Percentiles rank a stretch among this genome's conserved stretches.
These are phyloP conservation scores for Polyommatus icarus DNA, from an alignment of 2,888 invertebrate genomes.

Conservation along the genomic window DNA sequence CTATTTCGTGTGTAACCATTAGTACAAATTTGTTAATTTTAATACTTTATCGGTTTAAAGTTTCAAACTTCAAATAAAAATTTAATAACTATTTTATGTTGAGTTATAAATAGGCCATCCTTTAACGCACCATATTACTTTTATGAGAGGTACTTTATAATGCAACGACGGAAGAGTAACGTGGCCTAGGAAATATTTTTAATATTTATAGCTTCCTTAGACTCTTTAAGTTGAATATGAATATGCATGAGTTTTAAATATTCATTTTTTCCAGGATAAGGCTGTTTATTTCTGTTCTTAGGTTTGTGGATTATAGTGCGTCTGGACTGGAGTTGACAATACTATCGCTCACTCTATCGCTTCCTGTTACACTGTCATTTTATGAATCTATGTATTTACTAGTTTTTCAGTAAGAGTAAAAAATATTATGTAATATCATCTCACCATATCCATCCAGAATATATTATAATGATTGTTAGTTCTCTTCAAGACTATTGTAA, in stretches of 20 bases:
- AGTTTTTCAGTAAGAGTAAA: too few species aligned
- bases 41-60: not conserved
- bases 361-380: too few species aligned
- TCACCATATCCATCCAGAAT: too few species aligned
- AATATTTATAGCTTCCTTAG: conserved; percentile 29
- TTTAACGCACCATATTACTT: conserved; percentile 14
- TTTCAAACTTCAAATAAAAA: conserved; percentile 13
- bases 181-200: conserved; percentile 17
- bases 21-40: not conserved
- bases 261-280: conserved; percentile 20
- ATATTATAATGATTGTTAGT: too few species aligned
- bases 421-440: too few species aligned
- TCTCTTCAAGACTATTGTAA: not conserved
- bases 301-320: not conserved
- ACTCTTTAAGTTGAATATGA: conserved; percentile 16
- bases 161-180: conserved; percentile 19
- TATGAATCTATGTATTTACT: too few species aligned
- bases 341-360: not conserved
- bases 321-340: not conserved
- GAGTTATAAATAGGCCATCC: conserved; percentile 2
- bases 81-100: conserved; percentile 24
- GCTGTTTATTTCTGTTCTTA: conserved; percentile 19
- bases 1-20: not conserved
- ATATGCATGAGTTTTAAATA: conserved; percentile 29
- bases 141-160: conserved; percentile 23